These are phyloP conservation scores for Sminthurinus aureus DNA, from an alignment of 2,888 invertebrate genomes.

Conservation along the genomic window DNA sequence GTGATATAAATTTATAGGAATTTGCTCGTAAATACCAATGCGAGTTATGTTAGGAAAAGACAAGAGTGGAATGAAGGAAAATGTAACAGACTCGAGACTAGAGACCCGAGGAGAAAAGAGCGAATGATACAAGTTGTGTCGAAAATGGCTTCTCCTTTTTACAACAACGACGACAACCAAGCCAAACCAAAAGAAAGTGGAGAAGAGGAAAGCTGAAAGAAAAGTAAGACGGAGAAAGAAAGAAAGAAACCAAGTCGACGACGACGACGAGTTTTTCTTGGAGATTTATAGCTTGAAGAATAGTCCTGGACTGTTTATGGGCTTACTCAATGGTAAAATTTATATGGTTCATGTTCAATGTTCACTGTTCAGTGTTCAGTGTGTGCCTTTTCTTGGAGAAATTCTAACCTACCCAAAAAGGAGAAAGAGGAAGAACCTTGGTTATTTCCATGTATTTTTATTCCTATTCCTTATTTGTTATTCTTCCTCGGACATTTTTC, in stretches of 20 bases:
- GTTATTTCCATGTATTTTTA: background rate
- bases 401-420: background rate
- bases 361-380: background rate
- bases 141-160: background rate
- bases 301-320: slow-evolving; percentile 53
- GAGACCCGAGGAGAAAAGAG: slow-evolving; percentile 12
- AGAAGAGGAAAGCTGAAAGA: background rate
- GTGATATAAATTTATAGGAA: slow-evolving; percentile 21
- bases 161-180: background rate
- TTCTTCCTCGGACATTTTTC: background rate
- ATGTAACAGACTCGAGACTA: too few relatives aligned
- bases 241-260: slow-evolving; percentile 24
- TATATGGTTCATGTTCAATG: slow-evolving; percentile 28
- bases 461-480: background rate
- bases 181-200: background rate
- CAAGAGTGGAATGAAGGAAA: slow-evolving; percentile 15
- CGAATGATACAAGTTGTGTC: slow-evolving; percentile 21
- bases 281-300: slow-evolving; percentile 51
- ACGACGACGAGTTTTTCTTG: slow-evolving; percentile 23
- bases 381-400: background rate
- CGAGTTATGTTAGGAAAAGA: background rate
- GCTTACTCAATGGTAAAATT: slow-evolving; percentile 52
- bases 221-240: background rate
- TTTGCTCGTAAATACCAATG: slow-evolving; percentile 27
- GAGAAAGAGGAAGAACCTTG: background rate